phyloP scores from a whole-genome alignment of 2,888 invertebrate genomes.

The Sclerodermus sp. region DNA sequence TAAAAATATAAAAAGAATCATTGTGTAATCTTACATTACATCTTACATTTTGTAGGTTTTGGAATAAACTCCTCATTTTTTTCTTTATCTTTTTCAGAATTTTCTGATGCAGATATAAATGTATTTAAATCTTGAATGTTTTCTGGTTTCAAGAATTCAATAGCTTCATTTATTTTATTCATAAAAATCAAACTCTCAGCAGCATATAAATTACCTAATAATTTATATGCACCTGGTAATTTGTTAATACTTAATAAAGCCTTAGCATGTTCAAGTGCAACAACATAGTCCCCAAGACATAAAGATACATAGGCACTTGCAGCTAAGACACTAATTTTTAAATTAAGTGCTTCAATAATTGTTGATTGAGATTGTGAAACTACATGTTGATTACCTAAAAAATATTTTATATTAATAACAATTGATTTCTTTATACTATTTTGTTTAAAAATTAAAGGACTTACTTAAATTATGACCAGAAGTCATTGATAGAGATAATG shows the following conservation, averaged over 20 bases:
- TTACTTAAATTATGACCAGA: constrained; percentile 31
- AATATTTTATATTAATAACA: neutral
- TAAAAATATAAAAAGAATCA: neutral
- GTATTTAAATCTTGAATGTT: constrained; percentile 65
- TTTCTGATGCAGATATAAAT: constrained; percentile 46
- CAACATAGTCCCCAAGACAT: constrained; percentile 80
- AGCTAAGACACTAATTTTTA: constrained; percentile 68
- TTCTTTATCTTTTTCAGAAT: constrained; percentile 54
- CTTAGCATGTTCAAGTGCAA: constrained; percentile 78
- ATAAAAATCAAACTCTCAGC: constrained; percentile 84
- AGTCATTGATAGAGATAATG: constrained; percentile 37
- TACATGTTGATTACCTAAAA: constrained; percentile 31
- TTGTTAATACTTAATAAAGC: constrained; percentile 73
- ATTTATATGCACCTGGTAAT: constrained; percentile 71
- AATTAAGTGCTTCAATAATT: constrained; percentile 43
- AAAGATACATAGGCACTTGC: constrained; percentile 83
- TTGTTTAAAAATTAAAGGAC: neutral
- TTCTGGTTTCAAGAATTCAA: constrained; percentile 79
- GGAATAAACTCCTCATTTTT: constrained; percentile 54
- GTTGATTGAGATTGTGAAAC: constrained; percentile 35
- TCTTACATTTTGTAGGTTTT: constrained; percentile 41
- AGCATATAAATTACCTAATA: constrained; percentile 85
- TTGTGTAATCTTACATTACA: neutral
- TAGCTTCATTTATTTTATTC: constrained; percentile 81
- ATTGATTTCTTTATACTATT: too few relatives aligned